A percentile compares a stretch with the other conserved stretches of the same genome.
Conservation (phyloP, 2,797 vertebrate genomes). For the Melanogrammus aeglefinus region DNA sequence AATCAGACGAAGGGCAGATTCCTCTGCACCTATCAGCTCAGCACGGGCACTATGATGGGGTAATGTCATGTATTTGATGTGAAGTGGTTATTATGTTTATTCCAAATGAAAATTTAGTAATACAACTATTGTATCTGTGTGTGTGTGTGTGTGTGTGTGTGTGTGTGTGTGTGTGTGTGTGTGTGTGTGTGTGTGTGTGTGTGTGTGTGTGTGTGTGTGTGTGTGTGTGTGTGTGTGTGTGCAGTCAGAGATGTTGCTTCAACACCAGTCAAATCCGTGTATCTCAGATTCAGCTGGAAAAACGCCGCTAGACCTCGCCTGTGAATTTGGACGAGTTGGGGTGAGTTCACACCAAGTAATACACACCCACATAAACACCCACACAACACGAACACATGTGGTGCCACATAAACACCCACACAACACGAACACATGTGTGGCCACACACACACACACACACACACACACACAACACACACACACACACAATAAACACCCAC, state of each 20-base stretch:
- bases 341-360: slow-evolving; percentile 65
- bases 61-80: slow-evolving; percentile 58
- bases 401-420: no score
- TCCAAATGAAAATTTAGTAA: neutral
- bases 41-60: slow-evolving; percentile 97
- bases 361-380: slow-evolving; percentile 11
- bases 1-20: slow-evolving; percentile 95
- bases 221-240: slow-evolving; percentile 34
- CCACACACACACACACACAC: neutral
- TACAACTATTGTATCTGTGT: slow-evolving; percentile 13
- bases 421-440: neutral
- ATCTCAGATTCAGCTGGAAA: slow-evolving; percentile 93
- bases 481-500: slow-evolving; percentile 1
- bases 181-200: slow-evolving; percentile 26
- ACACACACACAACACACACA: neutral
- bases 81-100: slow-evolving; percentile 2
- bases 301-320: slow-evolving; percentile 92
- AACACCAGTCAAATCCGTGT: slow-evolving; percentile 97
- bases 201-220: neutral
- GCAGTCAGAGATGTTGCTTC: slow-evolving; percentile 93
- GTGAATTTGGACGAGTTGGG: slow-evolving; percentile 93
- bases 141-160: slow-evolving; percentile 17
- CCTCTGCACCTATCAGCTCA: slow-evolving; percentile 93
- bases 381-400: neutral
- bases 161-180: slow-evolving; percentile 26